phyloP scores from a whole-genome alignment of 2,113 vertebrate species.

The Crotalus tigris region DNA sequence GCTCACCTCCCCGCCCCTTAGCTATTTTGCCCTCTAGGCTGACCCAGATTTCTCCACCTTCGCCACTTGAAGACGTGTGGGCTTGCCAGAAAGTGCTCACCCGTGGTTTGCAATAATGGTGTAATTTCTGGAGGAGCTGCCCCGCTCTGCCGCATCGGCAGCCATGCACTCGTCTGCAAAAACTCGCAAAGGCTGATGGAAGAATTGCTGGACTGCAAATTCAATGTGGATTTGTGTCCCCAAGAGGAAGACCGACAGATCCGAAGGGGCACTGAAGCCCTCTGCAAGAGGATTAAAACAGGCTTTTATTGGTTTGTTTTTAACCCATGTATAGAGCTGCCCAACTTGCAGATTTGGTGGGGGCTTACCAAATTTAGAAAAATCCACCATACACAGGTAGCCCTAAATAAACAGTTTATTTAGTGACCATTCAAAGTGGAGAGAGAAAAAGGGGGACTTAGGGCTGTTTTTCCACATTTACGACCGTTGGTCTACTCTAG shows the following conservation, averaged over 20 bases:
- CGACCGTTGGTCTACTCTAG: background rate
- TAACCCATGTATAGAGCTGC: background rate
- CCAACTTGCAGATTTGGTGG: too few species aligned
- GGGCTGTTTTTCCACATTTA: too few species aligned
- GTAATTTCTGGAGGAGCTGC: conserved; percentile 41
- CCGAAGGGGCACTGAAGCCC: conserved; percentile 55
- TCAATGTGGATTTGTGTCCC: conserved; percentile 72
- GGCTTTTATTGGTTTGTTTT: background rate
- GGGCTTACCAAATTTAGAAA: too few species aligned
- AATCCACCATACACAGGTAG: too few species aligned
- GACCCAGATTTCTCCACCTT: too few species aligned
- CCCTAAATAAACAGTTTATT: too few species aligned
- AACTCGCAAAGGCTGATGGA: conserved; percentile 71
- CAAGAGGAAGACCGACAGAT: conserved; percentile 60
- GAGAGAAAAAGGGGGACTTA: too few species aligned
- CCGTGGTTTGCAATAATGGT: conserved; percentile 73
- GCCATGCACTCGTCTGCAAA: conserved; percentile 75
- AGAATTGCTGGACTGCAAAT: conserved; percentile 66
- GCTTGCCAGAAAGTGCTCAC: conserved; percentile 33
- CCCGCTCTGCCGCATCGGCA: conserved; percentile 47
- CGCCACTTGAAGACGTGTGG: too few species aligned
- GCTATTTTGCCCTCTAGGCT: background rate
- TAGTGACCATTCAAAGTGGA: too few species aligned
- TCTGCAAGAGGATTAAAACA: conserved; percentile 34
- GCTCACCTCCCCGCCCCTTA: too few species aligned